A percentile compares a stretch with the other conserved stretches of the same genome.
These are phyloP conservation scores for Xiphydria camelus DNA, from an alignment of 2,888 invertebrate species.

Conservation along the genomic window DNA sequence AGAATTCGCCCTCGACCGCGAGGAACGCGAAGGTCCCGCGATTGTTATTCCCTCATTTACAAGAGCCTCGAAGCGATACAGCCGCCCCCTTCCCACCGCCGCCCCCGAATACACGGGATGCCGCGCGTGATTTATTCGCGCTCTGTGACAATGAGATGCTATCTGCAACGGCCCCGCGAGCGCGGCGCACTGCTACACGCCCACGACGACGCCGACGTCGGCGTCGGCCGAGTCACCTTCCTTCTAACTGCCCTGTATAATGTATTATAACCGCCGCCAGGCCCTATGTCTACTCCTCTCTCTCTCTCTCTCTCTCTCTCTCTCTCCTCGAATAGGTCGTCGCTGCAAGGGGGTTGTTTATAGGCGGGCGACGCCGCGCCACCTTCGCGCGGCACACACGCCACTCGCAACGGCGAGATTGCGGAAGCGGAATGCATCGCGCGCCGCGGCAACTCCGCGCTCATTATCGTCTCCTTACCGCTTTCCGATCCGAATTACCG, in stretches of 20 bases:
- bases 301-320: no score
- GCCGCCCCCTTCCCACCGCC: neutral
- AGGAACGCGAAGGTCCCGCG: slow-evolving; percentile 21
- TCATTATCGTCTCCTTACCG: neutral
- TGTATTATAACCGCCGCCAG: slow-evolving; percentile 24
- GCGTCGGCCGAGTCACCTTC: slow-evolving; percentile 19
- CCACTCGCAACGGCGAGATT: slow-evolving; percentile 33
- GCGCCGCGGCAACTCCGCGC: slow-evolving; percentile 25
- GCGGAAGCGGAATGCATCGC: slow-evolving; percentile 38
- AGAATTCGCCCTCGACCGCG: slow-evolving; percentile 36
- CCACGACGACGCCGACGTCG: slow-evolving; percentile 22
- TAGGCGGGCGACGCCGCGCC: slow-evolving; percentile 33
- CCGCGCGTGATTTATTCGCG: slow-evolving; percentile 44
- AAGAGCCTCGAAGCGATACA: slow-evolving; percentile 28
- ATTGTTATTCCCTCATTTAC: slow-evolving; percentile 44
- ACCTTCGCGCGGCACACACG: slow-evolving; percentile 36
- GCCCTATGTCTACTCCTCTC: slow-evolving; percentile 7
- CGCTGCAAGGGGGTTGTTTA: slow-evolving; percentile 40
- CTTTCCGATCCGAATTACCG: slow-evolving; percentile 10
- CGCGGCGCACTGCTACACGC: slow-evolving; percentile 31
- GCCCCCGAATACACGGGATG: neutral
- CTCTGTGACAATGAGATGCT: slow-evolving; percentile 50
- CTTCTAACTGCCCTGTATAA: slow-evolving; percentile 16
- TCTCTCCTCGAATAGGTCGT: no score
- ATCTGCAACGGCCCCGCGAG: slow-evolving; percentile 36